Base-by-base conservation (phyloP, 1,140 invertebrate species). In the Elysia chlorotica region DNA sequence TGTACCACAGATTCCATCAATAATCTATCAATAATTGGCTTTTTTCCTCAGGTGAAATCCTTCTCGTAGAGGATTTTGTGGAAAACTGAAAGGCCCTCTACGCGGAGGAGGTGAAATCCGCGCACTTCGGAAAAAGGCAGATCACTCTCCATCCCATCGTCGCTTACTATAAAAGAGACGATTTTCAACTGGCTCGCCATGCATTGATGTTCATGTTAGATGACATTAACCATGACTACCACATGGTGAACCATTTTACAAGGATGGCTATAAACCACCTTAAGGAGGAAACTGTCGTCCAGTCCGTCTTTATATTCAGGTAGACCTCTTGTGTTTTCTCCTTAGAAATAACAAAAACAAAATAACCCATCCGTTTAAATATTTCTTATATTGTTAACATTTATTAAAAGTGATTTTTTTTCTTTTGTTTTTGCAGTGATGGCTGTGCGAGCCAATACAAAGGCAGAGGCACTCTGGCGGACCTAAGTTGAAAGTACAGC, bases 121-220 rank as follows among this genome's bases (percentile, higher is more conserved):
- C 66, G 6, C 68, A 72, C 36, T 76, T 63, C 23, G 30, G 35
- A 2, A 41, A 65, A 4, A 0, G 35, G 10, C 74, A 76, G 41
- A 66, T 78, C 30, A 76, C 72, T 31, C 37, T 78, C 25, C 74
- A 78, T 63, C 77, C 77, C 6, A 61, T 76, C 3, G 74, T 48
- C 38, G 76, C 25, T 48, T 76, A 76, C 48, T 69, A 35, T 31
- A 23, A n/a, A 67, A 65, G 61, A 17, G 25, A 3, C n/a, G 38
- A 61, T 35, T 21, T 33, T 5, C 23, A 74, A 4, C 21, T 72
- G 5, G 62, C 48, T 6, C 28, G 53, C n/a, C 68, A 75, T 38
- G 54, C 37, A 28, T 5, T 17, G 17, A 59, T 74, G 2, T 36
- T 74, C 17, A 54, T 78, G 21, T 72, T 68, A 41, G 71, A 76